Base-by-base conservation (phyloP, 2,888 invertebrate species). In the Scelioninae gen. 1 region DNA sequence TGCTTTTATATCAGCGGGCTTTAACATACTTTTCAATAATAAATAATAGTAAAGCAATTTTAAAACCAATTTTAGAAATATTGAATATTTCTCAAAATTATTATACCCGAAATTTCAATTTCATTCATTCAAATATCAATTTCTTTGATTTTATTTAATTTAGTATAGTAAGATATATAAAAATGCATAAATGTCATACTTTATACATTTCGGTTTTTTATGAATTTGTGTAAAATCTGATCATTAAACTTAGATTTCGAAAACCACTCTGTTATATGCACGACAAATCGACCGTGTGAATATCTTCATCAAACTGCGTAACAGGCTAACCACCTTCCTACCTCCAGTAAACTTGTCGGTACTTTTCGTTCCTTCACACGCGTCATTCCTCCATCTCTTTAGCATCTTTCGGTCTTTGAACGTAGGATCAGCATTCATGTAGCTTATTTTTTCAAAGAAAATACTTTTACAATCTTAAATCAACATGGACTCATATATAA, bases 221-320 rank as follows among this genome's bases (percentile, higher is more conserved):
- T 1, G 23, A 4, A 23, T 23, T 23, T 23, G 2, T 23, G 2
- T 2, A 23, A 23, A 23, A 1, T 23, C 4, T 23, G 38, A 38
- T 38, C 38, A 0, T 0, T 3, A 11, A 5, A 47, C 45, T 15
- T 15, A 15, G 1, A 15, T 15, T 15, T 15, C 45, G 7, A 47
- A 13, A 16, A 47, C 15, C 0, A 47, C 15, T 47, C 45, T 6
- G 45, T 16, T 15, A 15, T 9, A 15, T 5, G 7, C 45, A 11
- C 45, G 45, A 47, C 45, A 13, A 47, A 53, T 53, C 32, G 84
- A 82, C 88, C 88, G 86, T 89, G 89, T 87, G 88, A 89, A 89
- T 89, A 88, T 86, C 90, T 90, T 85, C 88, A 89, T 90, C 89
- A 89, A 89, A 40, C 40, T 53, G 38, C 51, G 65, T 53, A 47